Evolutionary conservation across 2,888 invertebrate genomes (phyloP).

Genomic region (Synergus itoensis): DNA sequence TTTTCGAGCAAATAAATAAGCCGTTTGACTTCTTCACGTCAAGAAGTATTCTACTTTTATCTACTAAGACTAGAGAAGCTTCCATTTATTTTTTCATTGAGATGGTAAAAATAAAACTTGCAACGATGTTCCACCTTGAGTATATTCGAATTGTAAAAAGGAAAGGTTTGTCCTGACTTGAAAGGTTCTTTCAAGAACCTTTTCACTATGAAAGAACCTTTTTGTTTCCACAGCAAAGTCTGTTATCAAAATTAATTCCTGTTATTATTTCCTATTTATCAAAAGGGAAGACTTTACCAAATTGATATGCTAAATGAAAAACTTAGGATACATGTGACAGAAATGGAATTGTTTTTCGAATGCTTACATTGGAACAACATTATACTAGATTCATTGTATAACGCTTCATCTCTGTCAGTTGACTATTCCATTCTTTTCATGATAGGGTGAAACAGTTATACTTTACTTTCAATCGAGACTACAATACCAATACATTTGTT

Average conservation of each 20-base stretch:
- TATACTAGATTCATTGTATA: too few species aligned
- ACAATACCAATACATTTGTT: background rate
- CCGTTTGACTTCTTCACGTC: background rate
- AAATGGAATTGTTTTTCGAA: too few species aligned
- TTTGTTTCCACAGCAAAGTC: background rate
- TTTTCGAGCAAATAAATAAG: background rate
- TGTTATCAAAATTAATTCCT: too few species aligned
- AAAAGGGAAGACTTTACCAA: too few species aligned
- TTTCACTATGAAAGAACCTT: too few species aligned
- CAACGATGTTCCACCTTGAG: background rate
- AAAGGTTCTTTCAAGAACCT: background rate
- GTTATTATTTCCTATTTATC: too few species aligned
- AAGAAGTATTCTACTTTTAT: background rate
- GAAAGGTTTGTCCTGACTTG: background rate
- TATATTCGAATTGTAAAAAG: background rate
- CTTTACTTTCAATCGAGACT: background rate
- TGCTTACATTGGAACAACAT: too few species aligned
- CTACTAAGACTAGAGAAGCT: background rate
- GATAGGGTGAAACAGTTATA: background rate
- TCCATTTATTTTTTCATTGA: background rate
- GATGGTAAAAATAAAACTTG: background rate
- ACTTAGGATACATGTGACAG: too few species aligned
- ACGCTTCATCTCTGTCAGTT: too few species aligned
- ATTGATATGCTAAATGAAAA: too few species aligned
- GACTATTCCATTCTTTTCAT: conserved; percentile 7